phyloP scores from a whole-genome alignment of 2,113 vertebrate genomes.

The Macquaria australasica region DNA sequence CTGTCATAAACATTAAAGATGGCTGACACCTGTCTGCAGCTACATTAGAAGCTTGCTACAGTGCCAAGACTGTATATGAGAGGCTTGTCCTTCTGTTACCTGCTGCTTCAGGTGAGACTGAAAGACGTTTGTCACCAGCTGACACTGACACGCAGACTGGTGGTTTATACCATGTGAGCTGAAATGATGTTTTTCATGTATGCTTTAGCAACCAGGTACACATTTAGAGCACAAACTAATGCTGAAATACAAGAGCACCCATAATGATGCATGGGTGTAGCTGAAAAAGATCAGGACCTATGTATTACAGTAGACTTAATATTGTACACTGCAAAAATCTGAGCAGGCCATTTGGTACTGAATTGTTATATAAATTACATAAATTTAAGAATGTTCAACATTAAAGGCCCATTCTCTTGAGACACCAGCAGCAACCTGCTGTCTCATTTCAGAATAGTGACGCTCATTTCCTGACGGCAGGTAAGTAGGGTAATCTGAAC shows the following conservation, averaged over 20 bases:
- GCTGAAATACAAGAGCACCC: neutral
- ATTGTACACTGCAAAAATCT: neutral
- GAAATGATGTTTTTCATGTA: neutral
- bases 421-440: too few relatives aligned
- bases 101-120: slow-evolving; percentile 51
- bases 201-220: slow-evolving; percentile 12
- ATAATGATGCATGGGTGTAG: neutral
- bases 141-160: neutral
- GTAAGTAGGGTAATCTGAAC: neutral
- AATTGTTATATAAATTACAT: neutral
- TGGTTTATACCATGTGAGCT: slow-evolving; percentile 1
- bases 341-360: neutral
- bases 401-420: neutral
- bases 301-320: neutral
- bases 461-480: neutral
- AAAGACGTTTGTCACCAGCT: slow-evolving; percentile 51
- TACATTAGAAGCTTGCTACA: slow-evolving; percentile 17
- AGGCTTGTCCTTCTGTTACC: slow-evolving; percentile 14
- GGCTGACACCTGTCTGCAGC: slow-evolving; percentile 77
- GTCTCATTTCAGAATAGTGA: neutral
- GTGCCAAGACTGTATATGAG: neutral
- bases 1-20: slow-evolving; percentile 73
- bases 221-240: neutral
- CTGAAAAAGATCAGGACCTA: neutral
- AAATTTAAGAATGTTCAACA: neutral